These are phyloP conservation scores for Plemyria rubiginata DNA, from an alignment of 2,888 invertebrate species.

Conservation along the genomic window DNA sequence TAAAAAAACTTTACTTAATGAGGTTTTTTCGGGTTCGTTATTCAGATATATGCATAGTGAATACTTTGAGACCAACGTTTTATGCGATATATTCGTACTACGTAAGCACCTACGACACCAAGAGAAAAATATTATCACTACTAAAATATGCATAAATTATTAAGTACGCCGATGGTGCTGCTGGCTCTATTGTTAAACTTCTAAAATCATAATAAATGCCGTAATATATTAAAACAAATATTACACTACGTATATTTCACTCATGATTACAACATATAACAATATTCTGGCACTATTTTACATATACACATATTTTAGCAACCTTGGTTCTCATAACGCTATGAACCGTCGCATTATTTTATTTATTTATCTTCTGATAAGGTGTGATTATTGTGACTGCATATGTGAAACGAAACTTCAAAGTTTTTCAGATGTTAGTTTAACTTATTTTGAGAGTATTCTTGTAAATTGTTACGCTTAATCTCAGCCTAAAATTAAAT, in stretches of 20 bases:
- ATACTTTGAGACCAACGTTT: conserved; percentile 35
- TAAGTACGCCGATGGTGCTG: conserved; percentile 72
- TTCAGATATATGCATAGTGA: conserved; percentile 19
- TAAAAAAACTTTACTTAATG: conserved; percentile 27
- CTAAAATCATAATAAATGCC: conserved; percentile 71
- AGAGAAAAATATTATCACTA: conserved; percentile 9
- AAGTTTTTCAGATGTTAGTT: conserved; percentile 13
- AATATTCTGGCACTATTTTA: conserved; percentile 51
- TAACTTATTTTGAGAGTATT: conserved; percentile 50
- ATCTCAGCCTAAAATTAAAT: conserved; percentile 59
- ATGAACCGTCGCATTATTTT: neutral
- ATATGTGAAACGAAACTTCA: neutral
- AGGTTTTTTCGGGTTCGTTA: conserved; percentile 31
- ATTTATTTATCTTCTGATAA: neutral
- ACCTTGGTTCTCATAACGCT: conserved; percentile 33
- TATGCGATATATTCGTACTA: conserved; percentile 12
- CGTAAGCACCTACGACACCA: conserved; percentile 5
- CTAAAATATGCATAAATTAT: conserved; percentile 27
- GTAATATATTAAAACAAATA: conserved; percentile 52
- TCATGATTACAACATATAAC: conserved; percentile 48
- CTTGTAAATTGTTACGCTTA: conserved; percentile 60
- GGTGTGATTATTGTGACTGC: neutral
- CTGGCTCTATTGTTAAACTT: conserved; percentile 52
- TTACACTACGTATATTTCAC: conserved; percentile 43
- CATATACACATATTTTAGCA: conserved; percentile 52